A percentile compares a stretch with the other conserved stretches of the same genome.
phyloP scores from a whole-genome alignment of 1,140 invertebrate species.

The Apis mellifera region Amel_HAv3.1 CM009938.2:6646001-6646500 shows the following conservation, averaged over 20 bases:
- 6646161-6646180: too few species aligned
- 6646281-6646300: background rate
- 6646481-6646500: conserved; percentile 93
- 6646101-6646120: too few species aligned
- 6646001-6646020: too few species aligned
- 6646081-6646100: too few species aligned
- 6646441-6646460: conserved; percentile 90
- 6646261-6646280: background rate
- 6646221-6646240: background rate
- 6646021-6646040: too few species aligned
- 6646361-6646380: conserved; percentile 64
- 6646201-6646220: background rate
- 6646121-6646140: too few species aligned
- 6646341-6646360: conserved; percentile 50
- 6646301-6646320: background rate
- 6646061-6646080: too few species aligned
- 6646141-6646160: too few species aligned
- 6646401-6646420: conserved; percentile 85
- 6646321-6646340: background rate
- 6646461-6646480: conserved; percentile 91
- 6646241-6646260: background rate
- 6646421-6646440: conserved; percentile 84
- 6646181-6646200: background rate
- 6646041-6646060: too few species aligned
- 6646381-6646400: conserved; percentile 79